Percentiles rank a stretch among this genome's conserved stretches.
These are phyloP conservation scores for Chromis chromis DNA, from an alignment of 2,797 vertebrate species.

Conservation along the genomic window DNA sequence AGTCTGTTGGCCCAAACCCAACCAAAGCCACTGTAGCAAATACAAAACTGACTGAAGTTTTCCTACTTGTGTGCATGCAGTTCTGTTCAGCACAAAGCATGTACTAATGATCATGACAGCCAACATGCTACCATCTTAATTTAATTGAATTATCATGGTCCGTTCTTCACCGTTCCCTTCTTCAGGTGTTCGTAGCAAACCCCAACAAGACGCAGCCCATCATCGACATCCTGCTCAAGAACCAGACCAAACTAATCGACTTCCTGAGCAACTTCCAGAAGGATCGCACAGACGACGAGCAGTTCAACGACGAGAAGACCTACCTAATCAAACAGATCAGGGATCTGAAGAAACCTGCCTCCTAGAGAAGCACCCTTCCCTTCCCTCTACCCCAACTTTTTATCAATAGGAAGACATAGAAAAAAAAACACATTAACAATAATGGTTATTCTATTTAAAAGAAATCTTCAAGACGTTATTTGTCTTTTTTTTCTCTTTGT, in stretches of 20 bases:
- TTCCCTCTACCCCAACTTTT: slow-evolving; percentile 68
- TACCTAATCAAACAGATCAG: slow-evolving; percentile 98
- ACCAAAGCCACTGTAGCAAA: neutral
- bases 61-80: neutral
- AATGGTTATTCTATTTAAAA: slow-evolving; percentile 77
- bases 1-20: neutral
- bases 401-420: slow-evolving; percentile 73
- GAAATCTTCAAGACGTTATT: slow-evolving; percentile 69
- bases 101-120: neutral
- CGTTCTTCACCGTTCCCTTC: too few relatives aligned
- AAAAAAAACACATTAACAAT: slow-evolving; percentile 75
- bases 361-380: slow-evolving; percentile 76
- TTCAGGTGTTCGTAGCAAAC: slow-evolving; percentile 96
- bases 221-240: slow-evolving; percentile 96
- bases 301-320: slow-evolving; percentile 97
- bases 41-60: neutral
- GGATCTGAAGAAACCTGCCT: slow-evolving; percentile 93
- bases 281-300: slow-evolving; percentile 94
- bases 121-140: neutral
- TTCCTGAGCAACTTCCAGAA: slow-evolving; percentile 98
- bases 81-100: too few relatives aligned
- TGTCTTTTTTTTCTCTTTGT: slow-evolving; percentile 67
- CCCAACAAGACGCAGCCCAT: slow-evolving; percentile 97
- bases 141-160: neutral
- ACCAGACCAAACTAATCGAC: slow-evolving; percentile 96